phyloP scores from a whole-genome alignment of 2,113 vertebrate species.

The Callorhinus ursinus region DNA sequence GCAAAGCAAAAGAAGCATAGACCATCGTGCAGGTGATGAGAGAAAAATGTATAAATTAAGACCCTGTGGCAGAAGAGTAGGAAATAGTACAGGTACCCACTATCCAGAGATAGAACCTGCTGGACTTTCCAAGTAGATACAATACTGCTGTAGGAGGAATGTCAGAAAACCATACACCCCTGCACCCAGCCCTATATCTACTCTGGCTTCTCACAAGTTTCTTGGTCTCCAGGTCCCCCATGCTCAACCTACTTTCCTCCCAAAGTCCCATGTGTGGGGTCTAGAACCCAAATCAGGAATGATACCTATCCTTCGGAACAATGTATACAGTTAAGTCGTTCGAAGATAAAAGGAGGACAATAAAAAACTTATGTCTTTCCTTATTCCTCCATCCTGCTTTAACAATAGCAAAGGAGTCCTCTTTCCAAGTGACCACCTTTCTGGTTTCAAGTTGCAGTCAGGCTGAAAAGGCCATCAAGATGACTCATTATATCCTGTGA shows the following conservation, averaged over 20 bases:
- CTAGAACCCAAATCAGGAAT: neutral
- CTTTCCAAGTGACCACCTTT: neutral
- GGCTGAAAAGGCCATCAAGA: neutral
- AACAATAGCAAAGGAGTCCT: neutral
- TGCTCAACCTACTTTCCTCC: neutral
- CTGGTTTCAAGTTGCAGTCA: neutral
- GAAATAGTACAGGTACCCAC: too few species aligned
- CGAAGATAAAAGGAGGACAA: neutral
- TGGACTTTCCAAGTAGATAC: neutral
- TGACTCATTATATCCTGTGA: neutral
- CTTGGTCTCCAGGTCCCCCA: neutral
- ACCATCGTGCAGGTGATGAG: accelerated
- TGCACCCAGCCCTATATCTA: neutral
- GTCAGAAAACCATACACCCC: neutral
- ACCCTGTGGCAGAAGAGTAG: neutral
- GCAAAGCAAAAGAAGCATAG: neutral
- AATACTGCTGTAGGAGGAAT: accelerated
- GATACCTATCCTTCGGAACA: neutral
- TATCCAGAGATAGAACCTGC: neutral
- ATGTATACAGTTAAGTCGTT: neutral
- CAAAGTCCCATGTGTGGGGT: neutral
- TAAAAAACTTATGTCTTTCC: neutral
- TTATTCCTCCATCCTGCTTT: neutral
- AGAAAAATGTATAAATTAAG: neutral
- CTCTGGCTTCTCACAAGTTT: neutral